These are phyloP conservation scores for Meiosimyza decipiens DNA, from an alignment of 2,888 invertebrate genomes.

Conservation along the genomic window DNA sequence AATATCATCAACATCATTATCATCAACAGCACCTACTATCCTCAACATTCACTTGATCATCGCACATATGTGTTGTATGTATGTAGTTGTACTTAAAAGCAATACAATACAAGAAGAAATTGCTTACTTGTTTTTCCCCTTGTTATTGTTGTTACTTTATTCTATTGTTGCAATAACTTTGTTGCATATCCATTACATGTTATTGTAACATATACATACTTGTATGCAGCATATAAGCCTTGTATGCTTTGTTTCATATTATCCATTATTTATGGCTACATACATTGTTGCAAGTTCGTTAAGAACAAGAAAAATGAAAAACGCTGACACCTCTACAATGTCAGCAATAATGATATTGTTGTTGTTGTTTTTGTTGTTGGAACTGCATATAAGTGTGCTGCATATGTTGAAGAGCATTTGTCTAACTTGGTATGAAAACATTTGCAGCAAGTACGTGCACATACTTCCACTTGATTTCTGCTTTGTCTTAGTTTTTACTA, in stretches of 20 bases:
- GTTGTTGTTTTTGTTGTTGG: conserved; percentile 11
- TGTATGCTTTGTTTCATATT: conserved; percentile 1
- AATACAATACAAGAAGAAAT: neutral
- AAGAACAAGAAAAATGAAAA: conserved; percentile 1
- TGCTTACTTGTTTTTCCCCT: neutral
- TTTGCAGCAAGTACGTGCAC: neutral
- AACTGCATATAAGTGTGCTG: neutral
- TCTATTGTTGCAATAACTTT: neutral
- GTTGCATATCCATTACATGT: conserved; percentile 1
- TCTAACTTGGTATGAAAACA: neutral
- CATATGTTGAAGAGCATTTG: neutral
- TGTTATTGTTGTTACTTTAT: too few species aligned
- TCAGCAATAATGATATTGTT: conserved; percentile 9
- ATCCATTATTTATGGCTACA: neutral
- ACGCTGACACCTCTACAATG: conserved; percentile 23
- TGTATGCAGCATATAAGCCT: too few species aligned
- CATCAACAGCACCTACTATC: neutral
- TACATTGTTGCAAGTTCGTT: conserved; percentile 22
- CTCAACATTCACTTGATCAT: conserved; percentile 27
- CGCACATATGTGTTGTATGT: conserved; percentile 1
- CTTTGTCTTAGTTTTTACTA: too few species aligned
- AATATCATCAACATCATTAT: neutral
- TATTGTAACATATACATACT: neutral
- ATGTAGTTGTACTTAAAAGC: conserved; percentile 7
- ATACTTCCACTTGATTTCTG: conserved; percentile 7